phyloP scores from a whole-genome alignment of 2,797 vertebrate species.

The Pipistrellus pipistrellus region DNA sequence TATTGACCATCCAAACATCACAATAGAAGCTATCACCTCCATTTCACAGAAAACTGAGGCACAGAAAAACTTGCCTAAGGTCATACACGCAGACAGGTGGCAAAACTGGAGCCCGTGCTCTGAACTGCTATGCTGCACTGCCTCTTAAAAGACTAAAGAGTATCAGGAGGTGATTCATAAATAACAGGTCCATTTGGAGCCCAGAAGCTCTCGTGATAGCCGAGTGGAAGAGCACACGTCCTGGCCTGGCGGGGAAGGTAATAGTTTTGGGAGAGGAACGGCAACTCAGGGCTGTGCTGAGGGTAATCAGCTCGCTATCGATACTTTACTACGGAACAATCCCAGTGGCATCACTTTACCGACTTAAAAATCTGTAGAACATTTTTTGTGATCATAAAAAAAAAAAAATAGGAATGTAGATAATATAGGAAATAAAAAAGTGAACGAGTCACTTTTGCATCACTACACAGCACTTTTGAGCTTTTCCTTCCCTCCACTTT shows the following conservation, averaged over 20 bases:
- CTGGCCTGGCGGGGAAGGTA: neutral
- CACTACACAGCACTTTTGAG: neutral
- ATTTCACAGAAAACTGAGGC: conserved; percentile 16
- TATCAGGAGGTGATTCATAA: neutral
- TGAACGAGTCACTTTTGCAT: neutral
- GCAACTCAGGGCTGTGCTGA: neutral
- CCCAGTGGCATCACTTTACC: neutral
- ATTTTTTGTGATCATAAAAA: conserved; percentile 10
- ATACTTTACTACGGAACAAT: neutral
- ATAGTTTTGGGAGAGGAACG: neutral
- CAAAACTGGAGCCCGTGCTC: neutral
- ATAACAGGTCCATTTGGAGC: neutral
- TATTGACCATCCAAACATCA: neutral
- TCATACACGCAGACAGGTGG: neutral
- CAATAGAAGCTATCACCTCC: neutral
- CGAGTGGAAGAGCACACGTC: neutral
- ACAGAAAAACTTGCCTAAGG: neutral
- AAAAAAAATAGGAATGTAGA: neutral
- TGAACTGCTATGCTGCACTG: neutral
- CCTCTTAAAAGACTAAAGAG: neutral
- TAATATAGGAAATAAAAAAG: conserved; percentile 34
- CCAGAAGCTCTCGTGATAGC: neutral
- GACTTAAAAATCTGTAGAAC: neutral
- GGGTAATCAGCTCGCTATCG: neutral
- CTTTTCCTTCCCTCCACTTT: conserved; percentile 28